These are phyloP conservation scores for Mustela lutreola DNA, from an alignment of 2,113 vertebrate species.

Conservation along the genomic window DNA sequence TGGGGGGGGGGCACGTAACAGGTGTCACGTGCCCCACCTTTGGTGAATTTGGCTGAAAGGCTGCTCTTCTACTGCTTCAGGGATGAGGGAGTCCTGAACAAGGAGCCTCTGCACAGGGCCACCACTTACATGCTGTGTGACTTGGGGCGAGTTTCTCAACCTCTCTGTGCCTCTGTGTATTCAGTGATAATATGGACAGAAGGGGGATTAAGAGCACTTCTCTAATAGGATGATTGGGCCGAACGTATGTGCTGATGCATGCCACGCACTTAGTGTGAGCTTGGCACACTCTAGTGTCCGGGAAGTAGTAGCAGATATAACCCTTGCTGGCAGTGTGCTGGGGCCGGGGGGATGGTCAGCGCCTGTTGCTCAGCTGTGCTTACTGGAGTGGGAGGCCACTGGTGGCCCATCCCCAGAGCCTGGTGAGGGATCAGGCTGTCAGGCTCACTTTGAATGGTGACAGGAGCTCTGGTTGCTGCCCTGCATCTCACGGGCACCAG, in stretches of 20 bases:
- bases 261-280: neutral
- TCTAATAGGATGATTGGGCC: fast-evolving
- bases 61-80: neutral
- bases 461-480: neutral
- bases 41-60: neutral
- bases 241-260: fast-evolving
- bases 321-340: neutral
- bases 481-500: neutral
- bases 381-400: neutral
- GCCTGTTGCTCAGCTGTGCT: neutral
- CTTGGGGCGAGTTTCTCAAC: neutral
- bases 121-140: neutral
- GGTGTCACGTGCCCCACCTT: neutral
- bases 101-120: neutral
- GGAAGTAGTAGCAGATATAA: neutral
- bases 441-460: neutral
- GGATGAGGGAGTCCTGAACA: neutral
- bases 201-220: too few relatives aligned
- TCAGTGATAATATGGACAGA: neutral
- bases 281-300: neutral
- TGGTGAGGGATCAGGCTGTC: neutral
- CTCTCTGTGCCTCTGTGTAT: neutral
- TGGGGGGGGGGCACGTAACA: fast-evolving
- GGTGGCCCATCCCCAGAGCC: neutral
- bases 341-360: neutral